Evolutionary conservation across 1,140 invertebrate genomes (phyloP).

Genomic region (Hermetia illucens): DNA sequence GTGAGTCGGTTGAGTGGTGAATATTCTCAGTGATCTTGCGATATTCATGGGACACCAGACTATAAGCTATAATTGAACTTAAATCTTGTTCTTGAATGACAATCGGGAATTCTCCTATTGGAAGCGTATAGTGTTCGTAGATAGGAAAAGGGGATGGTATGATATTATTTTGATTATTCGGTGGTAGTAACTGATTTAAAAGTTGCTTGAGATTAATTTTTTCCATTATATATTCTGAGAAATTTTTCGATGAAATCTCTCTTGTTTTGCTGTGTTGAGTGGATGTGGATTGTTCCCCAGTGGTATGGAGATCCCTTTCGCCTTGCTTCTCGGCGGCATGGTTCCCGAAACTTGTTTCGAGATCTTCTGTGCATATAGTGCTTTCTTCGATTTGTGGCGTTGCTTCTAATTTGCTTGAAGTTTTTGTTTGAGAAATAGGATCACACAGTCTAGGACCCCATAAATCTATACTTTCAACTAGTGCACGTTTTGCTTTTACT

Average conservation of each 20-base stretch:
- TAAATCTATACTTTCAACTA: constrained; percentile 26
- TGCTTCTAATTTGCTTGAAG: constrained; percentile 2
- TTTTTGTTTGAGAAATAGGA: constrained; percentile 14
- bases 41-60: constrained; percentile 59
- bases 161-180: constrained; percentile 30
- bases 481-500: constrained; percentile 16
- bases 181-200: constrained; percentile 49
- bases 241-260: too few species aligned
- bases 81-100: constrained; percentile 73
- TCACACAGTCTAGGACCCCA: constrained; percentile 23
- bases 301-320: too few species aligned
- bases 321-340: too few species aligned
- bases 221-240: too few species aligned
- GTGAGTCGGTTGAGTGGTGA: constrained; percentile 19
- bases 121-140: constrained; percentile 50
- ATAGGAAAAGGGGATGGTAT: constrained; percentile 42
- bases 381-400: constrained; percentile 15
- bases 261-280: too few species aligned
- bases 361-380: constrained; percentile 25
- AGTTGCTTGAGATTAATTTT: constrained; percentile 58
- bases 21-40: constrained; percentile 37
- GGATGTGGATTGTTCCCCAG: too few species aligned
- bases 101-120: constrained; percentile 47
- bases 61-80: constrained; percentile 80
- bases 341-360: constrained; percentile 12